Base-by-base conservation (phyloP, 2,888 invertebrate species). In the Capitulum mitella region DNA sequence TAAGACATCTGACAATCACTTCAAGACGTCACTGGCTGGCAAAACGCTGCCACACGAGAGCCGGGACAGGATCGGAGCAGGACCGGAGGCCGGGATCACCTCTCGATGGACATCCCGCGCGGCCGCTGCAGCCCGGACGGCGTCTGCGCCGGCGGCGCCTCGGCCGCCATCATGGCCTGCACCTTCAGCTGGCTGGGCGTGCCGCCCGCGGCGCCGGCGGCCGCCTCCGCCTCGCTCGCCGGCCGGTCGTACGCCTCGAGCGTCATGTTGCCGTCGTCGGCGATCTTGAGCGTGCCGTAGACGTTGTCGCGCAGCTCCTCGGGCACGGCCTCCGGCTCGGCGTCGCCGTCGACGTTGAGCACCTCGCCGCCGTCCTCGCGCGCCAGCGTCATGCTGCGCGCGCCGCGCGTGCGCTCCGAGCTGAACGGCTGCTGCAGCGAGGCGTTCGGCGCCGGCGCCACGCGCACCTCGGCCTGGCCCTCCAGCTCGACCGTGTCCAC, bases 231-330 rank as follows among this genome's bases (percentile, higher is more conserved):
- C 61, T 61, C 61, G 5, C 37, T 10, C 19, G 37, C 70, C 37
- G 70, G 70, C 22, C 70, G 29, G 70, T 70, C 37, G 37, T 70
- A 70, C 34, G 70, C 37, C 70, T 70, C 70, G 37, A 70, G 70
- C 37, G 70, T 70, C 70, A 70, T 70, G 37, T 70, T 70, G 19
- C 70, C 70, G 37, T 70, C 70, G 37, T 37, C 26, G 37, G 29
- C 70, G 70, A 70, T 70, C 70, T 70, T 70, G 22, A 70, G 70
- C 70, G 70, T 70, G 70, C 70, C 70, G 37, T 37, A 70, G 22
- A 29, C 70, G 70, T 70, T 70, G 37, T 37, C 37, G 5, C 10
- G 3, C 22, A 70, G 70, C 37, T 70, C 37, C 29, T 37, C 37
- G 29, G 70, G 70, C 19, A 70, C 26, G 6, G 70, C 29, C 70